Percentiles rank a stretch among this genome's conserved stretches.
These are phyloP conservation scores for Brenthis daphne DNA, from an alignment of 2,888 invertebrate genomes.

Conservation along the genomic window DNA sequence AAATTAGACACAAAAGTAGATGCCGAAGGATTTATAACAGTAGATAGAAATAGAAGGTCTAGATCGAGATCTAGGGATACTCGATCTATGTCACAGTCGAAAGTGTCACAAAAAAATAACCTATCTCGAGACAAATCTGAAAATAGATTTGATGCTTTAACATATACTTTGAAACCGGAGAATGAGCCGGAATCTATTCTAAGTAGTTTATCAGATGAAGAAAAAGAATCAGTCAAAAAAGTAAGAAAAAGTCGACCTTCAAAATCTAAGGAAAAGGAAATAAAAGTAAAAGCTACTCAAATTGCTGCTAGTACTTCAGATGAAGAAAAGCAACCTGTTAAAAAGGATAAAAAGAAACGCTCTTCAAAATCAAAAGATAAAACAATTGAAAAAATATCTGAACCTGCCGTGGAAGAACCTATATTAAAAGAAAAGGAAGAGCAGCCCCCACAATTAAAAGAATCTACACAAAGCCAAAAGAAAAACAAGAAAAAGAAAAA, in stretches of 20 bases:
- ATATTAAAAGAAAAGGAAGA: constrained; percentile 37
- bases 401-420: constrained; percentile 34
- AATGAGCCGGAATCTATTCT: constrained; percentile 45
- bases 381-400: constrained; percentile 32
- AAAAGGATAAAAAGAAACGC: constrained; percentile 66
- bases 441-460: constrained; percentile 7
- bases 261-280: constrained; percentile 70
- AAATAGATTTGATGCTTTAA: constrained; percentile 66
- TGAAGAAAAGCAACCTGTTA: constrained; percentile 56
- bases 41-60: constrained; percentile 73
- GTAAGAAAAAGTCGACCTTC: constrained; percentile 60
- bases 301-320: constrained; percentile 50
- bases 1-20: constrained; percentile 59
- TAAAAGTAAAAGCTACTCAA: constrained; percentile 49
- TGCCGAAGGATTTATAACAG: constrained; percentile 75
- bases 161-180: constrained; percentile 54
- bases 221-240: constrained; percentile 50
- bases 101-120: constrained; percentile 46
- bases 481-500: constrained; percentile 67
- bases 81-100: constrained; percentile 58
- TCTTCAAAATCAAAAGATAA: constrained; percentile 54
- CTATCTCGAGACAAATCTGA: constrained; percentile 58
- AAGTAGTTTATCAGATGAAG: constrained; percentile 48
- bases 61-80: constrained; percentile 81
- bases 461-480: constrained; percentile 53